Evolutionary conservation across 2,888 invertebrate genomes (phyloP), one percentile per base, ranked within the genome.

Genomic region (Oxystoma pomonae): DNA sequence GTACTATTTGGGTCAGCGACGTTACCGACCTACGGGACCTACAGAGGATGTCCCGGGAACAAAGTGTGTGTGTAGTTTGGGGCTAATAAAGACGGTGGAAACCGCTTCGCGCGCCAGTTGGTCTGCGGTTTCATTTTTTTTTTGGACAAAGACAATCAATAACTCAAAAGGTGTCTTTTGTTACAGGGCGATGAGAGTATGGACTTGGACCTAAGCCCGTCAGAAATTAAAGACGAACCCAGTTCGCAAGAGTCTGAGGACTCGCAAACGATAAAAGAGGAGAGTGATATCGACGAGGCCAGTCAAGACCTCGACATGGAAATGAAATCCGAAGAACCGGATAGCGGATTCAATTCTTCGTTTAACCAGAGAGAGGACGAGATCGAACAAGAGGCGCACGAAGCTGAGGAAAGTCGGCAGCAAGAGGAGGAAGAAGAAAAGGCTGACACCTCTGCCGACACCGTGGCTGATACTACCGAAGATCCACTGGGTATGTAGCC

Each of bases 281-380:
- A 68, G 57, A 60, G 57, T 9, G 64, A 69, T 64, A 60, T 69
- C 19, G 65, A 70, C 22, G 70, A 71, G 20, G 68, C 67, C 18
- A 72, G 76, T 20, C 70, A 77, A 63, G 71, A 69, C 7, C n/a
- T 70, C 18, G 71, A 69, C 57, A 21, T 67, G 16, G 65, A 70
- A 21, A 56, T 68, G 16, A 69, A 71, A 65, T 57, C 66, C 7
- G 70, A 69, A 64, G 67, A 64, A 63, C 68, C 61, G 20, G 69
- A 70, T 60, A 68, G 69, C 55, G 70, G 71, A 1, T 68, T 73
- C 20, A 69, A 69, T 19, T 62, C 63, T 19, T 65, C 70, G 1
- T 68, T 67, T 19, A 60, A 68, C 21, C 65, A 60, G 18, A 61
- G 67, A 0, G 62, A 59, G 2, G 63, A 63, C 20, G 56, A 67